Evolutionary conservation across 2,113 vertebrate genomes (phyloP), one percentile per base, ranked within the genome.

Genomic region (Suricata suricatta): DNA sequence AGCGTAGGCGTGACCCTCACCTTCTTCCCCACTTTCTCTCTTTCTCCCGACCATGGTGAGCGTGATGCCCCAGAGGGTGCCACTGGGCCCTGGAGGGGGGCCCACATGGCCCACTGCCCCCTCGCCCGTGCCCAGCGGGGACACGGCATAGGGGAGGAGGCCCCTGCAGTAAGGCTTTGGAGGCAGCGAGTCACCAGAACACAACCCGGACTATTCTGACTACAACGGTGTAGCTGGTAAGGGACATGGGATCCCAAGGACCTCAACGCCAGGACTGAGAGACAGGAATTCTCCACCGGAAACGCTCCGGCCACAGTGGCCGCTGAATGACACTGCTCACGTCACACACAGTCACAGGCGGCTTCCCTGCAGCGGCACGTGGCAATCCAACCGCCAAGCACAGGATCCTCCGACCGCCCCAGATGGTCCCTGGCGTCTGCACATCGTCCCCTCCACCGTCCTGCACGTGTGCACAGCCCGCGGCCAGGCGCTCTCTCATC

Each of bases 281-380:
- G 27, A 68, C 17, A 21, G 72, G 2, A 11, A 9, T 19, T 63
- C 5, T 63, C 52, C 33, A 17, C n/a, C 33, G 13, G 64, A 50
- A 88, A 17, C 6, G 17, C 31, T 60, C 9, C 15, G 7, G 7
- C 38, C 13, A 17, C 0, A 5, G 1, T 13, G 44, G 57, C 35
- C 69, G 11, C 31, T 50, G 38, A 44, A 44, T 27, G 44, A 33
- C 15, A 25, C 4, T 19, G 63, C 25, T n/a, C 14, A 14, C 1
- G 1, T 21, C 3, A 10, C n/a, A 52, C 19, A 11, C 8, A 29
- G 8, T 17, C 25, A 25, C 0, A 0, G 33, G 15, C 3, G 15
- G 14, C 17, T 12, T 15, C 17, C 29, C 5, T 4, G 2, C 38
- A 35, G 7, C 0, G 69, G 2, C 35, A 1, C 4, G 0, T 21